These are phyloP conservation scores for Eudemis profundana DNA, from an alignment of 2,888 invertebrate genomes.

Conservation along the genomic window DNA sequence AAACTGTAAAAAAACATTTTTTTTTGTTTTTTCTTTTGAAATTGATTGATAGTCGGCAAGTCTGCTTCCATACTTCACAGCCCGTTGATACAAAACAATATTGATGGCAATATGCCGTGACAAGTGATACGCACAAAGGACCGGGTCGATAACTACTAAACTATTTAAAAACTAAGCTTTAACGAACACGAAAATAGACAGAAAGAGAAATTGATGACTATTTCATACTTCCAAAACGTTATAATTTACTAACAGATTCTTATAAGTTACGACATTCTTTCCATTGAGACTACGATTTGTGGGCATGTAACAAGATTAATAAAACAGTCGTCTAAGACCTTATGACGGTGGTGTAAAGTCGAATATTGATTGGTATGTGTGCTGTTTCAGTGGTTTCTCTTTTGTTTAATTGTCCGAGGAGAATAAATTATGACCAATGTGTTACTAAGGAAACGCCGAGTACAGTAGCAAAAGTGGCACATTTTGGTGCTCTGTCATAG, in stretches of 20 bases:
- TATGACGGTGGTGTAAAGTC: background rate
- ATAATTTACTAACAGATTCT: background rate
- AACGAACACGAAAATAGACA: conserved; percentile 37
- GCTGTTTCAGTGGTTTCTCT: background rate
- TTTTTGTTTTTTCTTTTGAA: background rate
- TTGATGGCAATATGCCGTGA: conserved; percentile 82
- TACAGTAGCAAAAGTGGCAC: background rate
- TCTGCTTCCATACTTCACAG: conserved; percentile 42
- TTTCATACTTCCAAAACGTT: background rate
- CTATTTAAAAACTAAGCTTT: conserved; percentile 48
- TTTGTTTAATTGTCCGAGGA: conserved; percentile 16
- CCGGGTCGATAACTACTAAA: conserved; percentile 65
- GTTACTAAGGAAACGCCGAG: conserved; percentile 16
- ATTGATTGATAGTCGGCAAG: too few species aligned
- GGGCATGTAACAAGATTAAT: background rate
- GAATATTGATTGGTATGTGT: background rate
- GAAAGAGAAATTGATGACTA: conserved; percentile 23
- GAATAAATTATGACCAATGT: conserved; percentile 16
- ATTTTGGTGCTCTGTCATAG: too few species aligned
- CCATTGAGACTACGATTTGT: background rate
- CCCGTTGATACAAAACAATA: conserved; percentile 63
- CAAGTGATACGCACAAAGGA: conserved; percentile 63
- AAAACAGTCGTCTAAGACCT: background rate
- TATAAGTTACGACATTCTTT: background rate
- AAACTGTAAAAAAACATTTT: too few species aligned